Evolutionary conservation across 1,140 invertebrate genomes (phyloP).

Genomic region (Antheraea mylitta): DNA sequence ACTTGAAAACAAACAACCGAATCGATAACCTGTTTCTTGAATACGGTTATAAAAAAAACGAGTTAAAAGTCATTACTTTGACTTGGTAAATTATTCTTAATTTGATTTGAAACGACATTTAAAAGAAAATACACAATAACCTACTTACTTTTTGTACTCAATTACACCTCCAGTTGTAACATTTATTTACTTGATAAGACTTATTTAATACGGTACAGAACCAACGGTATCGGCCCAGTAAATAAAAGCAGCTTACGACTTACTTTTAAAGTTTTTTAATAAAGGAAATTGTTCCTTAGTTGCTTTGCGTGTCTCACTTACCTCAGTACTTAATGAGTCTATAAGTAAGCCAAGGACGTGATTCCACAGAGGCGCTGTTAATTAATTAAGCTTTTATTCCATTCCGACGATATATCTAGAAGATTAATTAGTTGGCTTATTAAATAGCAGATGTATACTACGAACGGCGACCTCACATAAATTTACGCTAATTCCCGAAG

Average conservation of each 20-base stretch:
- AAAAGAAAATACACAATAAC: too few species aligned
- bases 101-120: too few species aligned
- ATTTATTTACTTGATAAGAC: too few species aligned
- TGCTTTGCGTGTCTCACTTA: not conserved
- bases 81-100: too few species aligned
- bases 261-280: not conserved
- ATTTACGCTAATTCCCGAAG: not conserved
- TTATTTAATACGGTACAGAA: too few species aligned
- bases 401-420: not conserved
- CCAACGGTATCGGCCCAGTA: not conserved
- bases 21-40: too few species aligned
- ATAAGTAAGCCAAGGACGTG: not conserved
- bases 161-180: too few species aligned
- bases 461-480: not conserved
- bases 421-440: slow-evolving; percentile 1
- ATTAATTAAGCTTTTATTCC: slow-evolving; percentile 3
- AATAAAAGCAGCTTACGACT: not conserved
- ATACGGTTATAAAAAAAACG: too few species aligned
- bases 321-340: slow-evolving; percentile 1
- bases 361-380: not conserved
- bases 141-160: too few species aligned
- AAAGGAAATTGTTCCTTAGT: not conserved
- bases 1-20: too few species aligned
- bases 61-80: too few species aligned
- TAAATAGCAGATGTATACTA: not conserved